Evolutionary conservation across 2,113 vertebrate genomes (phyloP).

Genomic region (Microcebus lehilahytsara): DNA sequence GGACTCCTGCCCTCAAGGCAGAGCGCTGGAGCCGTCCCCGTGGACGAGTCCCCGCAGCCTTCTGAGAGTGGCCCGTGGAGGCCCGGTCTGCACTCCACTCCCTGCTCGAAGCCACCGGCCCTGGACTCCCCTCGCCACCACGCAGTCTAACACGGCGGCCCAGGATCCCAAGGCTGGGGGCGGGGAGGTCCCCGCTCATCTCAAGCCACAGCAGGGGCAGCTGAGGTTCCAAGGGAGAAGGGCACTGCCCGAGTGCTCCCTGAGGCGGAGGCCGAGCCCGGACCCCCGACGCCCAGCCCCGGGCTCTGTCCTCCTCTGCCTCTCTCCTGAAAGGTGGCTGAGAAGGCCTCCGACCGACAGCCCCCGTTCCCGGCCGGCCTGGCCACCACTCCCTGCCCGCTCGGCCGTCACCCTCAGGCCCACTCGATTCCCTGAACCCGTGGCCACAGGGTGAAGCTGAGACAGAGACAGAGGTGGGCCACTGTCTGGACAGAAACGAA

Average conservation of each 20-base stretch:
- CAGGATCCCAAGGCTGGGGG: background rate
- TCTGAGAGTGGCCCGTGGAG: fast-evolving
- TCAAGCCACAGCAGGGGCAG: background rate
- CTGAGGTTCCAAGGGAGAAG: background rate
- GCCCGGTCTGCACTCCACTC: background rate
- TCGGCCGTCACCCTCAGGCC: background rate
- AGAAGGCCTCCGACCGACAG: background rate
- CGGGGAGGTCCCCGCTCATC: background rate
- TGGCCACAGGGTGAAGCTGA: background rate
- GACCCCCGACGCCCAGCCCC: background rate
- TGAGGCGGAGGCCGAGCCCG: background rate
- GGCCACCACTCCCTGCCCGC: background rate
- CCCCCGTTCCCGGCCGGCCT: fast-evolving
- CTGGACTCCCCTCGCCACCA: fast-evolving
- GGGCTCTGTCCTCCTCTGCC: fast-evolving
- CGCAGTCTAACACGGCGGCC: background rate
- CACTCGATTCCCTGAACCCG: background rate
- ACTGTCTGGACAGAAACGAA: background rate
- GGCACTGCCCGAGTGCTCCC: background rate
- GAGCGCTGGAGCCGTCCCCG: background rate
- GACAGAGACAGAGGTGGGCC: background rate
- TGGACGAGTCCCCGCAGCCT: no score
- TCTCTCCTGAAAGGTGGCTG: background rate
- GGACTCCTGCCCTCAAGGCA: background rate
- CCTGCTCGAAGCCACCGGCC: background rate